These are phyloP conservation scores for Philereme transversata DNA, from an alignment of 2,888 invertebrate genomes.

Conservation along the genomic window DNA sequence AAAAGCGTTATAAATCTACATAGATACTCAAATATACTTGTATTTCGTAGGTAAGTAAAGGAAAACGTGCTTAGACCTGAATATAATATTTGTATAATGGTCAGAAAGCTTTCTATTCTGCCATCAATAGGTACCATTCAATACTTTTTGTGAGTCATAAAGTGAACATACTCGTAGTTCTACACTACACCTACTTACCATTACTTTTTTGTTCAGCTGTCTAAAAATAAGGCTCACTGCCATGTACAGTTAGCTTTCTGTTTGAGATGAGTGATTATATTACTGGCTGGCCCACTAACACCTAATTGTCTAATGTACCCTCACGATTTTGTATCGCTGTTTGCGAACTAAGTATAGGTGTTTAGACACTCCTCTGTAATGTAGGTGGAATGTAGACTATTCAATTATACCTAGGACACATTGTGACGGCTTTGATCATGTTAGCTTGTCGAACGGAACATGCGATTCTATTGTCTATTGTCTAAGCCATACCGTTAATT, in stretches of 20 bases:
- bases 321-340: constrained; percentile 66
- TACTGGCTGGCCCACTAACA: constrained; percentile 70
- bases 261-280: constrained; percentile 60
- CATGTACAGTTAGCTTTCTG: constrained; percentile 65
- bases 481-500: neutral
- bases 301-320: constrained; percentile 63
- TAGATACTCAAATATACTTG: no score
- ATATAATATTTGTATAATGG: neutral
- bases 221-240: constrained; percentile 52
- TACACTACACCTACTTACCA: constrained; percentile 30
- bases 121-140: neutral
- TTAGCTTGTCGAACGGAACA: neutral
- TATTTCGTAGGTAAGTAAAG: no score
- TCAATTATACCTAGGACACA: neutral
- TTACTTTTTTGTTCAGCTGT: constrained; percentile 47
- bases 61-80: neutral
- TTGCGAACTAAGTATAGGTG: constrained; percentile 39
- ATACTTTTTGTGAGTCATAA: constrained; percentile 20
- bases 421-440: neutral
- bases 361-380: constrained; percentile 37
- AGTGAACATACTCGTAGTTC: constrained; percentile 30
- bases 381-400: constrained; percentile 1
- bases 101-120: constrained; percentile 14
- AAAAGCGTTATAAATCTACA: no score
- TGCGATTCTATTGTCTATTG: neutral